Base-by-base conservation (phyloP, 2,888 invertebrate genomes). In the Melanotus villosus region DNA sequence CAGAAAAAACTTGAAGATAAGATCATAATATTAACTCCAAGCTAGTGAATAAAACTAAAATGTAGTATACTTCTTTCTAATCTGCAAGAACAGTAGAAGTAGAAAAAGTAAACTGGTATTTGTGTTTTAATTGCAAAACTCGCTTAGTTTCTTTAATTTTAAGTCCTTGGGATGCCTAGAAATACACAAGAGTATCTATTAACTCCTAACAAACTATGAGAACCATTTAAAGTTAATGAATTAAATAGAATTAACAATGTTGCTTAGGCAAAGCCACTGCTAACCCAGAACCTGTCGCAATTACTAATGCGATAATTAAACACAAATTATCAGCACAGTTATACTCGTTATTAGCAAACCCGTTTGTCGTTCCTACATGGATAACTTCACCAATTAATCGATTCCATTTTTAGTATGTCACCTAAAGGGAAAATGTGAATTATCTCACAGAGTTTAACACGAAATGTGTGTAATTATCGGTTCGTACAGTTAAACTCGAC, bases 221-320 rank as follows among this genome's bases (percentile, higher is more conserved):
- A 45, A 21, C 9, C 7, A 45, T 43, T 18, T 43, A 45, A n/a
- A n/a, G 2, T 45, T 2, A 45, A 45, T 45, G 21, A 45, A 19
- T 45, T 45, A 45, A 4, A 19, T 14, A 9, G 45, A 21, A 45
- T 45, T 21, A 21, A 6, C 21, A 0, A 45, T 9, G 19, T 21
- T 45, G 1, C 16, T 12, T 26, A 1, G 26, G 12, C 19, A 47
- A 19, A 18, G 47, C 19, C 18, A 47, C 47, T 47, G 47, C 47
- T 47, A 23, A 47, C 47, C 47, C 47, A 47, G 47, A 47, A 47
- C 47, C 47, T 47, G 45, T 21, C n/a, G 47, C 23, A 47, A 47
- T 47, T 47, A 26, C 47, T 47, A 47, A 47, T 26, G 47, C 23
- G 23, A 26, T 47, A 47, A 47, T 47, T 47, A 47, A 47, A 47